These are phyloP conservation scores for Pseudochaenichthys georgianus DNA, from an alignment of 2,797 vertebrate species.

Conservation along the genomic window DNA sequence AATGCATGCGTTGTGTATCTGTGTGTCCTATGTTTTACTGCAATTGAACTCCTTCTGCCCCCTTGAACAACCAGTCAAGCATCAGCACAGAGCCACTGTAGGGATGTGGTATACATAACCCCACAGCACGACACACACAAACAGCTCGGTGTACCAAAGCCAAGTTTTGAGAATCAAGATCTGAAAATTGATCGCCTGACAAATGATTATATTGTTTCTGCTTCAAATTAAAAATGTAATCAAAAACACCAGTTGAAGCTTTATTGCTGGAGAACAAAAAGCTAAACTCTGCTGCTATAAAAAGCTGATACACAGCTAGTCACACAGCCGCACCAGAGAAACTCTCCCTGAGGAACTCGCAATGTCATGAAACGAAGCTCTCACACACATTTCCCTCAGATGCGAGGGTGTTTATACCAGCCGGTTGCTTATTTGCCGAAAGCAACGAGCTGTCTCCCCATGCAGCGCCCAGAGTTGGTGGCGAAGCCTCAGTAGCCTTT, in stretches of 20 bases:
- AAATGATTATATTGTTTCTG: background rate
- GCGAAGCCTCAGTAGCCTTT: constrained; percentile 38
- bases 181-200: background rate
- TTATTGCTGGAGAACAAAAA: background rate
- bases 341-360: constrained; percentile 49
- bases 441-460: constrained; percentile 56
- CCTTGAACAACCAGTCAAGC: constrained; percentile 13
- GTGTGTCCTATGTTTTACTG: background rate
- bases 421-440: constrained; percentile 52
- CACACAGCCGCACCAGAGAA: constrained; percentile 35
- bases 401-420: constrained; percentile 23
- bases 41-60: constrained; percentile 28
- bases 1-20: background rate
- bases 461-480: constrained; percentile 21
- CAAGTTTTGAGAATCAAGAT: constrained; percentile 2
- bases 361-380: constrained; percentile 49
- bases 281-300: constrained; percentile 37
- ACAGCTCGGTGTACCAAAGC: constrained; percentile 2
- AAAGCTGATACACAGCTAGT: constrained; percentile 34
- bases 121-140: background rate
- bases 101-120: constrained; percentile 1
- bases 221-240: background rate
- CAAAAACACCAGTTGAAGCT: background rate
- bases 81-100: constrained; percentile 7
- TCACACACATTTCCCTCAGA: constrained; percentile 37